Base-by-base conservation (phyloP, 2,888 invertebrate species). In the Drosophila dives region DNA sequence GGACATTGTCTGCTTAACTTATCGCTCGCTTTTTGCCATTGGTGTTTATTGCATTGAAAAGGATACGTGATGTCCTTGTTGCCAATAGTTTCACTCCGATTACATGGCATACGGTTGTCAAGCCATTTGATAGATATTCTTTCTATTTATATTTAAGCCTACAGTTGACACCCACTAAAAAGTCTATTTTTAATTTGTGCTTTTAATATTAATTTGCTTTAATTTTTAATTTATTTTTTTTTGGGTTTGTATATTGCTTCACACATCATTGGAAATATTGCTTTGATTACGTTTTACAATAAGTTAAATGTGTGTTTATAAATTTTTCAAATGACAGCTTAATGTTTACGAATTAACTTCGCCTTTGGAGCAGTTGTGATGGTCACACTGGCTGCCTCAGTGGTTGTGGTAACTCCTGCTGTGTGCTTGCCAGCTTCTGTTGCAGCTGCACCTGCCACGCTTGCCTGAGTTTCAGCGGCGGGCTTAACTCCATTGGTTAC, bases 31-130 rank as follows among this genome's bases (percentile, higher is more conserved):
- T 10, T 10, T 17, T 26, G 56, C 62, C 42, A 75, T 73, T 64
- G 68, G 38, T 81, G 85, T 84, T 84, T 84, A 81, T 84, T 84
- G 78, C 82, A 71, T 51, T 69, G 74, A 68, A 74, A 74, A 67
- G 71, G 65, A 84, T 73, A 77, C 80, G 81, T 81, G 78, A 77
- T 80, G 62, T 58, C 62, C 64, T 67, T 75, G 80, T 64, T 69
- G 36, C 20, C 51, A 33, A 45, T 34, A 26, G 54, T 45, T 54
- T 33, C 15, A 15, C 34, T 23, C 45, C 50, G 53, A 53, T 60
- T 53, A 70, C 58, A 64, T 45, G 58, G 60, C 36, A 48, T 42
- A 40, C 11, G 10, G 49, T 56, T 32, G 42, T 17, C 3, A 12
- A 59, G 36, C 58, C 12, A 11, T 67, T 56, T 62, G 64, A 79